Evolutionary conservation across 92 coral and sea anemone species (phyloP).

Genomic region (Umimayanthus kanabou): DNA sequence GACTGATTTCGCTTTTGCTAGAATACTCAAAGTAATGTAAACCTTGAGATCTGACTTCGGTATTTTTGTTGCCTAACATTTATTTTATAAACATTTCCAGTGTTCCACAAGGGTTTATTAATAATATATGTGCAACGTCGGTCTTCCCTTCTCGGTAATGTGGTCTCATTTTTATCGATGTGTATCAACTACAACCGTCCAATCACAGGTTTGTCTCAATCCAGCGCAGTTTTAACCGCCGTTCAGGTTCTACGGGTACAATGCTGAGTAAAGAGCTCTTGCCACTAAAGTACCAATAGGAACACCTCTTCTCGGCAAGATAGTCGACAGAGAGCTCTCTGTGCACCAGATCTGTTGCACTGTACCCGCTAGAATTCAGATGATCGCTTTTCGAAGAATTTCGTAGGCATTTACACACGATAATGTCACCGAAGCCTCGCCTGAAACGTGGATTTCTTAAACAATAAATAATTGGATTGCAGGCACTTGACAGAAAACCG

Average conservation of each 20-base stretch:
- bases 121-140: not conserved
- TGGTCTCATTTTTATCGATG: not conserved
- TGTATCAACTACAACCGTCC: not conserved
- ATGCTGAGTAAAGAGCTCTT: conserved; percentile 71
- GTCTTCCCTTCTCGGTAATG: not conserved
- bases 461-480: conserved; percentile 65
- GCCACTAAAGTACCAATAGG: conserved; percentile 80
- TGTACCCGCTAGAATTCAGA: conserved; percentile 26
- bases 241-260: conserved; percentile 56
- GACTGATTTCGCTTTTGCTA: no score
- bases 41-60: no score
- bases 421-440: conserved; percentile 73
- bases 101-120: not conserved
- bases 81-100: not conserved
- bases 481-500: conserved; percentile 62
- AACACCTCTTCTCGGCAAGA: conserved; percentile 77
- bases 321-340: conserved; percentile 60
- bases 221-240: conserved; percentile 79
- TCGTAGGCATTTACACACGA: conserved; percentile 56
- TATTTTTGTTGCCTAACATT: not conserved
- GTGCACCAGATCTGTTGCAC: conserved; percentile 10
- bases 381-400: conserved; percentile 23
- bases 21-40: no score
- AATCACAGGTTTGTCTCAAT: conserved; percentile 77
- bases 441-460: conserved; percentile 79